A percentile compares a stretch with the other conserved stretches of the same genome.
phyloP scores from a whole-genome alignment of 2,797 vertebrate genomes.

The Anguilla obscura region DNA sequence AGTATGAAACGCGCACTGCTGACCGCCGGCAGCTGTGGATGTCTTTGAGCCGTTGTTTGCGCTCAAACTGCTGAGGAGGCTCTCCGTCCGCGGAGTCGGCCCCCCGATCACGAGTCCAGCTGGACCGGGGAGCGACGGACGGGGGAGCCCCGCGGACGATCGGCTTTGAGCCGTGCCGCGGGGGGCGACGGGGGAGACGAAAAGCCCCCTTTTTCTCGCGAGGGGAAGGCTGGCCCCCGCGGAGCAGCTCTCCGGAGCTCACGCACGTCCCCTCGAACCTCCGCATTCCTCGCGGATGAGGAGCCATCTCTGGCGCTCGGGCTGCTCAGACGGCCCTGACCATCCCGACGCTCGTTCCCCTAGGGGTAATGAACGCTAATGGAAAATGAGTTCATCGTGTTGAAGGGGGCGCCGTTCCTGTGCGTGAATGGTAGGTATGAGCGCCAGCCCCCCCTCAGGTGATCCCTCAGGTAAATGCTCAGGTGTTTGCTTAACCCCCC shows the following conservation, averaged over 20 bases:
- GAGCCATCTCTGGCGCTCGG: not conserved
- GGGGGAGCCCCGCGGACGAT: slow-evolving; percentile 17
- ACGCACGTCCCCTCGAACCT: slow-evolving; percentile 18
- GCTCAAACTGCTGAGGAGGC: not conserved
- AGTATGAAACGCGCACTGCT: not conserved
- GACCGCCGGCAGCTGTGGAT: not conserved
- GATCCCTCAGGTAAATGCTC: slow-evolving; percentile 6
- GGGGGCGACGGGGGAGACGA: slow-evolving; percentile 1
- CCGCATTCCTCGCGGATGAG: slow-evolving; percentile 31
- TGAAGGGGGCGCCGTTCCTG: not conserved
- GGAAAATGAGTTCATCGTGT: slow-evolving; percentile 12
- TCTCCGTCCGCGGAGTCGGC: no score
- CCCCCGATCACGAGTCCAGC: not conserved
- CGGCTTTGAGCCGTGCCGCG: not conserved
- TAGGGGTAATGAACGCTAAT: slow-evolving; percentile 1
- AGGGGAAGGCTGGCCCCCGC: not conserved
- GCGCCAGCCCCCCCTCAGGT: not conserved
- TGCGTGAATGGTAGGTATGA: not conserved
- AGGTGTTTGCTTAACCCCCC: not conserved
- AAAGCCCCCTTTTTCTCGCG: slow-evolving; percentile 19
- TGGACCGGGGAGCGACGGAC: not conserved
- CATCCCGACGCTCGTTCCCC: slow-evolving; percentile 24
- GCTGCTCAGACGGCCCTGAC: slow-evolving; percentile 30
- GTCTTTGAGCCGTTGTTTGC: not conserved
- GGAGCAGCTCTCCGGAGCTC: slow-evolving; percentile 14